Conservation (phyloP, 1,140 invertebrate genomes). For the Sminthurides bifidus region DNA sequence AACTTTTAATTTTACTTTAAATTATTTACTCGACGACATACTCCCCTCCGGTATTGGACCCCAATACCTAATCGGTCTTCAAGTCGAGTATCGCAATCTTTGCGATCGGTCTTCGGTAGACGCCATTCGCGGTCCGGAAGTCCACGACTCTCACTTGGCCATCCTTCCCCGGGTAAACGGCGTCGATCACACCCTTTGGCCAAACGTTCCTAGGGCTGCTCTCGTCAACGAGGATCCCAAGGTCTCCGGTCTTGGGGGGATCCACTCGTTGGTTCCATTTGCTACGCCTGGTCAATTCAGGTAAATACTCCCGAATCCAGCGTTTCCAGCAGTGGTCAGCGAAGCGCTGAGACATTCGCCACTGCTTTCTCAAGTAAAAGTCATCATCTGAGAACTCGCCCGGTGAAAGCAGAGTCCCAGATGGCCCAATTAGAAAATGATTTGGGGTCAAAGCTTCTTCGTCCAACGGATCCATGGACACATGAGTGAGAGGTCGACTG, state of each 20-base stretch:
- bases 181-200: neutral
- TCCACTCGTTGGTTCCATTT: neutral
- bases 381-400: neutral
- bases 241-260: neutral
- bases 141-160: neutral
- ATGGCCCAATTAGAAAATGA: slow-evolving; percentile 12
- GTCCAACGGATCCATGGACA: slow-evolving; percentile 2
- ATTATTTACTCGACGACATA: neutral
- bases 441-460: slow-evolving; percentile 10
- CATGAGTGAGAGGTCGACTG: slow-evolving; percentile 11
- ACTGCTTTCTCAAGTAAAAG: slow-evolving; percentile 1
- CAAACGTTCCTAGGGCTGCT: neutral
- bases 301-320: neutral
- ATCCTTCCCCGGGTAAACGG: neutral
- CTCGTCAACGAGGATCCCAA: neutral
- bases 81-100: neutral
- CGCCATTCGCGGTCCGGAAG: neutral
- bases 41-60: neutral
- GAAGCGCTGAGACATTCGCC: slow-evolving; percentile 7
- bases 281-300: neutral
- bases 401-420: neutral
- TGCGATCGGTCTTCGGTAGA: neutral
- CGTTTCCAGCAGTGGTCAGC: slow-evolving; percentile 3
- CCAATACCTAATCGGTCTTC: neutral
- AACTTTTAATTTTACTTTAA: too few relatives aligned